Percentiles rank a stretch among this genome's conserved stretches.
Evolutionary conservation across 2,113 vertebrate species (phyloP).

Genomic region (Benitochromis conjunctus): DNA sequence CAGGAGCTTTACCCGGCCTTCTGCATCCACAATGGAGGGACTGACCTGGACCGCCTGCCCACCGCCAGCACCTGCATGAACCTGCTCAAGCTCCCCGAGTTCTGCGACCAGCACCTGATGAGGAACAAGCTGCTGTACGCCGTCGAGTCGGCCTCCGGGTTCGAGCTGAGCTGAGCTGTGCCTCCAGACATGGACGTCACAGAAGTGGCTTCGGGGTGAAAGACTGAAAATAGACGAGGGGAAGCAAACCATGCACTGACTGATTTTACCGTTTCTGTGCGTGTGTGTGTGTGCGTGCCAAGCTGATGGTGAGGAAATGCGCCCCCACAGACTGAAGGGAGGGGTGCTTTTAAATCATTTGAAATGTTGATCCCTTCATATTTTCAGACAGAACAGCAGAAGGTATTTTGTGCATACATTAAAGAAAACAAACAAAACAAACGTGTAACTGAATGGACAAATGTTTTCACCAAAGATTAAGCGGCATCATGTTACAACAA

Average conservation of each 20-base stretch:
- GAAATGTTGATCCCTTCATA: constrained; percentile 20
- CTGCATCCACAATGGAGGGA: constrained; percentile 96
- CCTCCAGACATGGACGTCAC: not conserved
- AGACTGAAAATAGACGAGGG: not conserved
- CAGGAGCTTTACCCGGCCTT: constrained; percentile 97
- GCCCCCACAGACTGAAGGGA: not conserved
- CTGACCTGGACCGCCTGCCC: constrained; percentile 90
- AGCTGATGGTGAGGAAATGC: not conserved
- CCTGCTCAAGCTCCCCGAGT: constrained; percentile 96
- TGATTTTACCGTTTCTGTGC: constrained; percentile 9
- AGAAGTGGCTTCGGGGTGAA: not conserved
- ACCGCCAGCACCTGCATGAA: constrained; percentile 99
- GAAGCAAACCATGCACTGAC: constrained; percentile 54
- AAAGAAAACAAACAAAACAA: not conserved
- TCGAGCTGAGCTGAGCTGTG: constrained; percentile 91
- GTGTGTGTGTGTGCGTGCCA: constrained; percentile 2
- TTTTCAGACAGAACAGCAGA: not conserved
- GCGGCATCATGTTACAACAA: constrained; percentile 57
- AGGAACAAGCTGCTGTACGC: constrained; percentile 95
- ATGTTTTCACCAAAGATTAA: constrained; percentile 85
- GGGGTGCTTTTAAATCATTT: constrained; percentile 52
- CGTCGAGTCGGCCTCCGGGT: constrained; percentile 95
- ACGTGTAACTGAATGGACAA: not conserved
- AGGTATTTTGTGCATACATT: not conserved
- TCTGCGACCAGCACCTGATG: constrained; percentile 89